Evolutionary conservation across 2,113 vertebrate species (phyloP).

Genomic region (Amazona vittata): DNA sequence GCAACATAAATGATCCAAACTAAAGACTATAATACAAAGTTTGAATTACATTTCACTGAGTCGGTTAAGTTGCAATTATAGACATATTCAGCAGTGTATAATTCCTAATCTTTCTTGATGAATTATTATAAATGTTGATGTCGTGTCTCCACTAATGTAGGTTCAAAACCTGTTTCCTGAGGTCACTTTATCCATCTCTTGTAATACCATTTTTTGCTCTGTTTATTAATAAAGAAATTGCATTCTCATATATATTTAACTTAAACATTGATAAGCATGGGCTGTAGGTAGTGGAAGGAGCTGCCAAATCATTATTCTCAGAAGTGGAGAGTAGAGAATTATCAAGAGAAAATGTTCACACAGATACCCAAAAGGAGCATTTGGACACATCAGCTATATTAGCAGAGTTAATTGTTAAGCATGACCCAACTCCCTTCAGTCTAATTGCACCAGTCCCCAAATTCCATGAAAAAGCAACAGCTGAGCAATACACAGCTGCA

Average conservation of each 20-base stretch:
- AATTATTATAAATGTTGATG: not conserved
- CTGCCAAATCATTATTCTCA: not conserved
- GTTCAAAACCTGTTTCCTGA: not conserved
- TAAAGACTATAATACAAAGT: not conserved
- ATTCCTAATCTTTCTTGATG: not conserved
- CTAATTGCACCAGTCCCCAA: not conserved
- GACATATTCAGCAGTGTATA: not conserved
- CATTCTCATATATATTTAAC: not conserved
- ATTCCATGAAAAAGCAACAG: not conserved
- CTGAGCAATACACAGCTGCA: not conserved
- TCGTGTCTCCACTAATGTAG: not conserved
- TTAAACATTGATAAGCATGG: not conserved
- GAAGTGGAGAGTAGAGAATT: not conserved
- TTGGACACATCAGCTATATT: not conserved
- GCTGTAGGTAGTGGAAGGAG: not conserved
- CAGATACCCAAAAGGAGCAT: not conserved
- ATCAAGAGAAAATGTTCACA: not conserved
- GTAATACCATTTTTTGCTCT: not conserved
- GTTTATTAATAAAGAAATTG: not conserved
- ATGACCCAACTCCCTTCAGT: not conserved
- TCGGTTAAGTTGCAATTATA: not conserved
- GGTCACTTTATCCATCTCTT: not conserved
- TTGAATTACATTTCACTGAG: not conserved
- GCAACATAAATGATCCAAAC: not conserved
- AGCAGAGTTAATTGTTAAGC: slow-evolving; percentile 31